Evolutionary conservation across 2,113 vertebrate species (phyloP), one percentile per base, ranked within the genome.

Genomic region (Centropus unirufus): DNA sequence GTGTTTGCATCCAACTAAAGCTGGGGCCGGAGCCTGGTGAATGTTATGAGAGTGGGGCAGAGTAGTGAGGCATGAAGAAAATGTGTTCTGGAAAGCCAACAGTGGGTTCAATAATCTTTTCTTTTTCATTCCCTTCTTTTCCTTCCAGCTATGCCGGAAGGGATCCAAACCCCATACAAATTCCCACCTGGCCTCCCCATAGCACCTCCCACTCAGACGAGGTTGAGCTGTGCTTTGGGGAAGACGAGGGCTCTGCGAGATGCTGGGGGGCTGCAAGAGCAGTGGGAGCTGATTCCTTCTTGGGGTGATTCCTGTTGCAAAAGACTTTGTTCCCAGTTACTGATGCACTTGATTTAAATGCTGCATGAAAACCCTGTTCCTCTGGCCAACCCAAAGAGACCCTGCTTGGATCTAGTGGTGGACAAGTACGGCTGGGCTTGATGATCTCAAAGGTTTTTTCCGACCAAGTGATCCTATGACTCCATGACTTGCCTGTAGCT

Each of bases 271-370:
- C 40, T 80, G n/a, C 1, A 5, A 34, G 63, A 55, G n/a, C 0
- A 0, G 36, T n/a, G 30, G 21, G 61, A 91, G 21, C 21, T 0
- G 4, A 36, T 67, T 30, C 19, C 39, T 81, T 63, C 32, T 73
- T 2, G 1, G 1, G 39, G 74, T 40, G 0, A 0, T 87, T 91
- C 32, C 52, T 49, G 8, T 14, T 78, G 64, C 55, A 44, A 46
- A 82, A 82, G 11, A 21, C 12, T 84, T 70, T 84, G 24, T 22
- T 83, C 46, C 46, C 46, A 55, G 78, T 49, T n/a, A 34, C 32
- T 59, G n/a, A 11, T 12, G 47, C 4, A 16, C 32, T 49, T 58
- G 46, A 66, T 84, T 69, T 23, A 70, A 74, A 80, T 0, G 3
- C 23, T 63, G 46, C 55, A 69, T 0, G 2, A 44, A 89, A 87